phyloP scores from a whole-genome alignment of 2,888 invertebrate species.

The Ypsolopha scabrella region DNA sequence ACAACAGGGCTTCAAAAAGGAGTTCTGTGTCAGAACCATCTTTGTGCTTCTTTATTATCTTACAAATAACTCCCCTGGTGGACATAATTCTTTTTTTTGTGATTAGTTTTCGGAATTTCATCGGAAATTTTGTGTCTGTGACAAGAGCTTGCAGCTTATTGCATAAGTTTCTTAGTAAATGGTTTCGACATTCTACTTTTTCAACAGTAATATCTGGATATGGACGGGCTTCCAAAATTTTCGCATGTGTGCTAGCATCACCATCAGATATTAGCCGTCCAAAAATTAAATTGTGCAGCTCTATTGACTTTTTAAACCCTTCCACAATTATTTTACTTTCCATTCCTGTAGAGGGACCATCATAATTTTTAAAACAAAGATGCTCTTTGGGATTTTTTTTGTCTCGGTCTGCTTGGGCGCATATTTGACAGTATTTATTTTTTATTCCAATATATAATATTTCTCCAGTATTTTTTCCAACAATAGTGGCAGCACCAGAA shows the following conservation, averaged over 20 bases:
- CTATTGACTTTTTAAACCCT: constrained; percentile 21
- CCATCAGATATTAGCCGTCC: constrained; percentile 26
- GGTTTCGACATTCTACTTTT: constrained; percentile 1
- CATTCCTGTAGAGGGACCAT: constrained; percentile 24
- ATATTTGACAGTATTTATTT: constrained; percentile 24
- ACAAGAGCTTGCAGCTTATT: background rate
- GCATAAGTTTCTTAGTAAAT: background rate
- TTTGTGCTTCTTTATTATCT: constrained; percentile 6
- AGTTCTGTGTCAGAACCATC: background rate
- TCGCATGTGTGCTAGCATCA: constrained; percentile 24
- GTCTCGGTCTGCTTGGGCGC: constrained; percentile 15
- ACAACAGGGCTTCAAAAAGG: background rate
- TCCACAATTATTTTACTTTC: constrained; percentile 25
- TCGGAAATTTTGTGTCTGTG: background rate
- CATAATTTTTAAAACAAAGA: constrained; percentile 27
- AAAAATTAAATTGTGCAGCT: constrained; percentile 21
- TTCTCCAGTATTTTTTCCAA: no score
- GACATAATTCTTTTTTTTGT: constrained; percentile 3
- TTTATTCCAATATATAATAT: no score
- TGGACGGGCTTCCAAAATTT: constrained; percentile 22
- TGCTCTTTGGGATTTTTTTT: constrained; percentile 12
- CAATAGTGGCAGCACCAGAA: no score
- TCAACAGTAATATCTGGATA: constrained; percentile 10
- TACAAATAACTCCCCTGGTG: constrained; percentile 6
- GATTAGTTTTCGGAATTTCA: constrained; percentile 3